A percentile compares a stretch with the other conserved stretches of the same genome.
Conservation (phyloP, 2,888 invertebrate species). For the Caenorhabditis zanzibari region DNA sequence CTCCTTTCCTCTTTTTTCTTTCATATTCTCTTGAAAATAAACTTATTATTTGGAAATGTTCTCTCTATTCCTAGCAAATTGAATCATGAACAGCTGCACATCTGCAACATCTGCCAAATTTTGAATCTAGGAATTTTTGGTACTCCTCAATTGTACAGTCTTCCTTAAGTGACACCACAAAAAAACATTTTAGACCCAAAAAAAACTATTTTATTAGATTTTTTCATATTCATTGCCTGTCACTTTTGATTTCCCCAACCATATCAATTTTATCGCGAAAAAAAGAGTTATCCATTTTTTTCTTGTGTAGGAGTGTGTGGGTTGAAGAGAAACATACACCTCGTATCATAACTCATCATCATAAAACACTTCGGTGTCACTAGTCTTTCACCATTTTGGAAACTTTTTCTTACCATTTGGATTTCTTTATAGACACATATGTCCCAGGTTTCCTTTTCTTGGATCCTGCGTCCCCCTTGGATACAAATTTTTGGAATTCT, state of each 20-base stretch:
- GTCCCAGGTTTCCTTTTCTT: slow-evolving; percentile 8
- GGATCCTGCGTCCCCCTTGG: background rate
- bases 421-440: slow-evolving; percentile 30
- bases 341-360: slow-evolving; percentile 51
- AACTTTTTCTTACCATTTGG: slow-evolving; percentile 21
- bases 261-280: slow-evolving; percentile 18
- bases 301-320: slow-evolving; percentile 11
- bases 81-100: slow-evolving; percentile 28
- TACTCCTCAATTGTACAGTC: too few relatives aligned
- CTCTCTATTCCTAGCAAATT: slow-evolving; percentile 2
- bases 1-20: background rate
- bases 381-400: slow-evolving; percentile 16
- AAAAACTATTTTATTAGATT: background rate
- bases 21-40: slow-evolving; percentile 26
- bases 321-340: slow-evolving; percentile 24
- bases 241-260: slow-evolving; percentile 3
- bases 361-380: slow-evolving; percentile 34
- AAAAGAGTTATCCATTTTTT: slow-evolving; percentile 33
- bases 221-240: slow-evolving; percentile 4
- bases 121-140: too few relatives aligned
- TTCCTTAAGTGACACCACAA: too few relatives aligned
- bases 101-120: slow-evolving; percentile 17
- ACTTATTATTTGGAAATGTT: slow-evolving; percentile 15
- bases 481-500: background rate
- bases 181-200: background rate